These are phyloP conservation scores for Dunckerocampus dactyliophorus DNA, from an alignment of 2,113 vertebrate species.

Conservation along the genomic window DNA sequence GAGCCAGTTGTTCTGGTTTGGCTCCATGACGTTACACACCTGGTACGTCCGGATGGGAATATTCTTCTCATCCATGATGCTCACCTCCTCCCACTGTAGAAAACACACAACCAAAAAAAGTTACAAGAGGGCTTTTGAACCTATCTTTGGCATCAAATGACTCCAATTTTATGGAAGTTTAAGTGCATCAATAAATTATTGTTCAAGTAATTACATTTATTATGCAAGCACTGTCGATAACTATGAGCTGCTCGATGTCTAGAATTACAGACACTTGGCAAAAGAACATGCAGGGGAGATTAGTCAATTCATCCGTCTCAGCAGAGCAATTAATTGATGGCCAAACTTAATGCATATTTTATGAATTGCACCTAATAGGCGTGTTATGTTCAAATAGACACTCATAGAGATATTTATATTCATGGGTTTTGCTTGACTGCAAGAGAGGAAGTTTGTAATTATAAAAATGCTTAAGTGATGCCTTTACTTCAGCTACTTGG, in stretches of 20 bases:
- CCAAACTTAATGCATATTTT: slow-evolving; percentile 56
- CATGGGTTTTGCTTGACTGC: slow-evolving; percentile 22
- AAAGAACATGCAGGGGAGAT: slow-evolving; percentile 14
- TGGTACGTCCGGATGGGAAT: slow-evolving; percentile 97
- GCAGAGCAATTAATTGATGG: slow-evolving; percentile 43
- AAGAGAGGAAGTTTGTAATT: slow-evolving; percentile 30
- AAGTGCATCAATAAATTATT: slow-evolving; percentile 11
- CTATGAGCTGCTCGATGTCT: neutral
- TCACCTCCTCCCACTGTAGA: slow-evolving; percentile 96
- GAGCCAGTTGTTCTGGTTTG: slow-evolving; percentile 97
- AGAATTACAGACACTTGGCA: slow-evolving; percentile 13
- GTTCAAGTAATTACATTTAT: slow-evolving; percentile 5
- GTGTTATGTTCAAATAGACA: slow-evolving; percentile 34
- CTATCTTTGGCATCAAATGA: neutral
- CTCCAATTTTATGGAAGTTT: neutral
- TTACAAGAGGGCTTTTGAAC: neutral
- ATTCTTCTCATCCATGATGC: slow-evolving; percentile 99
- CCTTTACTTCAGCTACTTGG: slow-evolving; percentile 22
- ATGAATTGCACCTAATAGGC: slow-evolving; percentile 44
- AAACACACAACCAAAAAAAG: slow-evolving; percentile 14
- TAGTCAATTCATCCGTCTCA: slow-evolving; percentile 40
- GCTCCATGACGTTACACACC: slow-evolving; percentile 98
- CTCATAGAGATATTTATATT: slow-evolving; percentile 42
- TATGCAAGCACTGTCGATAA: neutral
- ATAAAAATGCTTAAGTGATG: slow-evolving; percentile 20